A percentile compares a stretch with the other conserved stretches of the same genome.
These are phyloP conservation scores for Eufriesea mexicana DNA, from an alignment of 1,140 invertebrate genomes.

Conservation along the genomic window DNA sequence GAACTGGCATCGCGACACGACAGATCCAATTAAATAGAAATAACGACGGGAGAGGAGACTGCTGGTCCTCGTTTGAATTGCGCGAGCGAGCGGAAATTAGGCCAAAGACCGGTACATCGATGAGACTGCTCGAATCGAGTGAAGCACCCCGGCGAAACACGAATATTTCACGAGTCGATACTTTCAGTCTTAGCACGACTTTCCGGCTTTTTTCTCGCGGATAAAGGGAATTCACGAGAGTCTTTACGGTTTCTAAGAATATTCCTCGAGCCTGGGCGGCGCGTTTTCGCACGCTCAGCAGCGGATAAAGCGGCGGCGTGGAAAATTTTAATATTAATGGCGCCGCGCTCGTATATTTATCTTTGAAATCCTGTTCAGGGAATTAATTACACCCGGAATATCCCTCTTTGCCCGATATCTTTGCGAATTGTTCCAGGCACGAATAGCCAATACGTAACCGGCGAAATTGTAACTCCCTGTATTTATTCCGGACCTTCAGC, in stretches of 20 bases:
- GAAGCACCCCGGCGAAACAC: no score
- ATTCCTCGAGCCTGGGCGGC: not conserved
- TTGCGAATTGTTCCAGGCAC: not conserved
- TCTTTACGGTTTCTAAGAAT: not conserved
- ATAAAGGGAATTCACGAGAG: not conserved
- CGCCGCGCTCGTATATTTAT: not conserved
- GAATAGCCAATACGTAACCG: not conserved
- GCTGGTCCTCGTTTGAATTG: not conserved
- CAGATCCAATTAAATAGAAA: constrained; percentile 7
- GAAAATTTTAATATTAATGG: constrained; percentile 23
- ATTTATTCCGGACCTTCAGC: not conserved
- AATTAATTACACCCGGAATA: not conserved
- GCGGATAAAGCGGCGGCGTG: not conserved
- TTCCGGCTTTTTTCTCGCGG: not conserved
- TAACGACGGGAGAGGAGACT: not conserved
- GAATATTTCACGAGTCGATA: not conserved
- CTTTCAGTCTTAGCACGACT: not conserved
- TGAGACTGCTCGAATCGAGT: not conserved
- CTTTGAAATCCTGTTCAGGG: not conserved
- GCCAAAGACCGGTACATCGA: not conserved
- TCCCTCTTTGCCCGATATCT: no score
- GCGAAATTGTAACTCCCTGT: not conserved
- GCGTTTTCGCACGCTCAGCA: not conserved
- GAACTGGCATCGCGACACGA: not conserved
- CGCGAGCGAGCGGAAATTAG: constrained; percentile 5